Conservation (phyloP, 1,140 invertebrate species). For the Lepidurus packardi region DNA sequence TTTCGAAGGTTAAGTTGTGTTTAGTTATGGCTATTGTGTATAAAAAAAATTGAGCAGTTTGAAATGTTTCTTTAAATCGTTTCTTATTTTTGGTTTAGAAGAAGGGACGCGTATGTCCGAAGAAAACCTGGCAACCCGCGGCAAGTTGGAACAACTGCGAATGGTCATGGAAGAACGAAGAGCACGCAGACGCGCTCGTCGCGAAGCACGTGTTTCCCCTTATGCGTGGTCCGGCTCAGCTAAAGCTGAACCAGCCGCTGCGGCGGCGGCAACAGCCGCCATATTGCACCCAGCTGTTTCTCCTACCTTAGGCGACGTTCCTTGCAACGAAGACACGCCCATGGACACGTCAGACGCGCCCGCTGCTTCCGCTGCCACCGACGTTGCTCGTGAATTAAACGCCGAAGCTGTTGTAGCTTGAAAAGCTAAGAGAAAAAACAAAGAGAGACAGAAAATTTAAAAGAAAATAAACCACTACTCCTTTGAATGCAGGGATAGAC, state of each 20-base stretch:
- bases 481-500: not conserved
- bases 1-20: too few relatives aligned
- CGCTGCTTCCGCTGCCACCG: constrained; percentile 26
- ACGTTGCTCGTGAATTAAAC: constrained; percentile 29
- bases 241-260: not conserved
- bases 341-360: constrained; percentile 25
- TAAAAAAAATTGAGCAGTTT: not conserved
- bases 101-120: constrained; percentile 40
- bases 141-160: constrained; percentile 76
- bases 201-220: constrained; percentile 62
- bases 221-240: constrained; percentile 46
- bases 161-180: constrained; percentile 81
- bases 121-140: constrained; percentile 72
- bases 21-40: too few relatives aligned
- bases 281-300: not conserved
- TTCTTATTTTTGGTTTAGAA: constrained; percentile 24
- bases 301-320: constrained; percentile 20
- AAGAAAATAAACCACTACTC: not conserved
- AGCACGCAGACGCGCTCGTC: constrained; percentile 68
- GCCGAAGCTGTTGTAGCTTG: constrained; percentile 33
- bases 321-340: constrained; percentile 1
- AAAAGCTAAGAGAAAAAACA: not conserved
- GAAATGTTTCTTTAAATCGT: not conserved
- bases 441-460: not conserved
- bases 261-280: constrained; percentile 20